Evolutionary conservation across 92 coral and sea anemone genomes (phyloP).

Genomic region (Paramuricea clavata): DNA sequence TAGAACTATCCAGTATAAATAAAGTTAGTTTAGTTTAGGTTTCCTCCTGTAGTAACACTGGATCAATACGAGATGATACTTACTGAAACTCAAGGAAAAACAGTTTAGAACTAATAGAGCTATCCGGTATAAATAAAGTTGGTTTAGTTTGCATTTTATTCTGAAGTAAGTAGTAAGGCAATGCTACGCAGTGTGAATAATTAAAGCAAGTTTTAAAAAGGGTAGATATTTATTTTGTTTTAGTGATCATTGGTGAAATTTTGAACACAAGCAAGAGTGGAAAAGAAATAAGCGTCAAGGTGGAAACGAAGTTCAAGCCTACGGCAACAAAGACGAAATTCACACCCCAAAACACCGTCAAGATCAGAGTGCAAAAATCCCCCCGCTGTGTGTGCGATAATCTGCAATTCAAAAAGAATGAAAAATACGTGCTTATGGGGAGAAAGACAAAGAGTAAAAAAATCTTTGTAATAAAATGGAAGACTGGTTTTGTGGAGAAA

Average conservation of each 20-base stretch:
- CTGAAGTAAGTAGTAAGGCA: too few relatives aligned
- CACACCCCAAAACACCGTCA: not conserved
- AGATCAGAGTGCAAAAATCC: not conserved
- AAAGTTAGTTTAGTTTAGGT: too few relatives aligned
- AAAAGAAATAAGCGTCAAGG: not conserved
- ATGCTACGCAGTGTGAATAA: too few relatives aligned
- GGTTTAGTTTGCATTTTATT: too few relatives aligned
- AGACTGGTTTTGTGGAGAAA: constrained; percentile 23
- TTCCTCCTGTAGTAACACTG: too few relatives aligned
- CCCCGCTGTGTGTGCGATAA: constrained; percentile 2
- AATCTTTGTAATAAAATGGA: not conserved
- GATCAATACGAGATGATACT: not conserved
- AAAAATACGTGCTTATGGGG: constrained; percentile 24
- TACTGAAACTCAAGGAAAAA: not conserved
- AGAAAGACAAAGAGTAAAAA: not conserved
- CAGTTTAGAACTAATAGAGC: not conserved
- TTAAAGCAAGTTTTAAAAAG: not conserved
- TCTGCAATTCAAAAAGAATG: constrained; percentile 26
- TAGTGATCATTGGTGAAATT: constrained; percentile 16
- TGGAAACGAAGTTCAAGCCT: not conserved
- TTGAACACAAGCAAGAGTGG: not conserved
- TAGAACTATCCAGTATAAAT: too few relatives aligned
- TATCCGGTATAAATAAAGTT: too few relatives aligned
- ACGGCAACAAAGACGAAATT: constrained; percentile 1
- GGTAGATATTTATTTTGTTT: not conserved